Percentiles rank a stretch among this genome's conserved stretches.
Evolutionary conservation across 2,797 vertebrate species (phyloP).

Genomic region (Protonibea diacanthus): DNA sequence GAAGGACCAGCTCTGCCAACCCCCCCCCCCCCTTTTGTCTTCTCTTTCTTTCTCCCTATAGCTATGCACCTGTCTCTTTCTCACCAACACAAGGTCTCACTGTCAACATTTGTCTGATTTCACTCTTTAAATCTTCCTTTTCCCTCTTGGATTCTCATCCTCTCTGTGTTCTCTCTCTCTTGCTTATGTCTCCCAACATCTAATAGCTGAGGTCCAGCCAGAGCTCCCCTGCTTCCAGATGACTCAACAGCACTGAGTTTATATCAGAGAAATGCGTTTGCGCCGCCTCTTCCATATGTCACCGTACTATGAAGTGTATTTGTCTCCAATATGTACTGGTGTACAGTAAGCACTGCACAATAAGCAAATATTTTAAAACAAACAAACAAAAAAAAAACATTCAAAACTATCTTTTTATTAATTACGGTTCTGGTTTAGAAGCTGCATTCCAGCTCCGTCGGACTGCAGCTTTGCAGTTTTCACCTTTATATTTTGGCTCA

Average conservation of each 20-base stretch:
- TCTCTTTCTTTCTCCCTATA: constrained; percentile 71
- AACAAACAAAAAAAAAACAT: too few species aligned
- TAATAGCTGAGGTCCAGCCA: constrained; percentile 36
- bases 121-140: constrained; percentile 55
- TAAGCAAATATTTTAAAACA: background rate
- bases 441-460: background rate
- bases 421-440: background rate
- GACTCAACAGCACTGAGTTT: constrained; percentile 58
- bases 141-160: constrained; percentile 38
- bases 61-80: constrained; percentile 78
- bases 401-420: background rate
- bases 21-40: constrained; percentile 57
- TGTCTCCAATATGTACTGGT: background rate
- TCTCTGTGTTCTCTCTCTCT: constrained; percentile 21
- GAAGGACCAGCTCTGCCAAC: constrained; percentile 72
- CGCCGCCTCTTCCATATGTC: constrained; percentile 52
- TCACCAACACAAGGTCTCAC: constrained; percentile 44
- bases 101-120: constrained; percentile 67
- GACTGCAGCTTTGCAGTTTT: constrained; percentile 1
- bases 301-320: constrained; percentile 12
- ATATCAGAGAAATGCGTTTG: constrained; percentile 41
- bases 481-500: constrained; percentile 3
- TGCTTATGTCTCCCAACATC: constrained; percentile 36
- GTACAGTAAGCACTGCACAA: background rate
- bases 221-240: constrained; percentile 56